Evolutionary conservation across 2,113 vertebrate genomes (phyloP), one percentile per base, ranked within the genome.

Genomic region (Octodon degus): DNA sequence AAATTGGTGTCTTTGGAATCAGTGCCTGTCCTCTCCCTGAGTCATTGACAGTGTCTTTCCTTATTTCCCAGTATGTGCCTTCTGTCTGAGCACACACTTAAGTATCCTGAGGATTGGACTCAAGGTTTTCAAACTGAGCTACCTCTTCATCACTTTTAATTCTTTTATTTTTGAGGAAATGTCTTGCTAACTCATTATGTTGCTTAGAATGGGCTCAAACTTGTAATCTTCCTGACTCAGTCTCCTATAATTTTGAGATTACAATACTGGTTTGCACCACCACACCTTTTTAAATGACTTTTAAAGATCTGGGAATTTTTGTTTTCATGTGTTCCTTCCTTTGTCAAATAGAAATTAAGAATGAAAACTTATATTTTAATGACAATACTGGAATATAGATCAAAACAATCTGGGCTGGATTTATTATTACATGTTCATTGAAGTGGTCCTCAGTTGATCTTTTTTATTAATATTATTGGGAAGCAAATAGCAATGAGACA

Each of bases 61-160:
- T 5, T 4, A 0, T 2, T 0, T 6, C 22, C 11, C 1, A 17
- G 11, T 3, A 14, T 43, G 43, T 43, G 8, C 1, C 24, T 53
- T 25, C 83, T 58, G 16, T 10, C 7, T 17, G 67, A 70, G 30
- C 11, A 14, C 4, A 7, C 0, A 0, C 7, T 32, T n/a, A 20
- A 30, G 32, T 68, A 32, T 68, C 6, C 32, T 68, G 32, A 34
- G 67, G 16, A n/a, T 34, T 68, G 32, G 8, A 68, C 67, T 68
- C 67, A 68, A 68, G 67, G 65, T 34, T 1, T 67, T 32, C 65
- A 67, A 34, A 67, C 30, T 67, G 65, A 67, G 65, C 65, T 67
- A 67, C 30, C 30, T 67, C 30, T 67, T 27, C 65, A 14, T 4
- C 65, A 30, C 4, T 67, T 67, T 34, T 5, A 16, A 34, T 32